Percentiles rank a stretch among this genome's conserved stretches.
Evolutionary conservation across 2,888 invertebrate genomes (phyloP).

Genomic region (Apodemia mormo): DNA sequence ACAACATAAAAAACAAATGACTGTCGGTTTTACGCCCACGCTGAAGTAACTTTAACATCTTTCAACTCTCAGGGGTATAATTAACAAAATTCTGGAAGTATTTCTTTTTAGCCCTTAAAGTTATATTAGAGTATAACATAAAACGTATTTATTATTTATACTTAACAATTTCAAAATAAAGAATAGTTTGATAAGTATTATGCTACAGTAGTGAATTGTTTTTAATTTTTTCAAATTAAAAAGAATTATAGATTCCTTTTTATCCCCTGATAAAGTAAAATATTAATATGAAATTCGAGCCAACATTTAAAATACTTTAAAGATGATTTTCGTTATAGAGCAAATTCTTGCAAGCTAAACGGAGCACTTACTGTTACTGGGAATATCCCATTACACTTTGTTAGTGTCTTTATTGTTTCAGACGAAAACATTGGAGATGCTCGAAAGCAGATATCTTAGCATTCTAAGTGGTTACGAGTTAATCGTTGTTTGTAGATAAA

Average conservation of each 20-base stretch:
- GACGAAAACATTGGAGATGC: neutral
- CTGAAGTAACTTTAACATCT: neutral
- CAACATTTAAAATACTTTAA: neutral
- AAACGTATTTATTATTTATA: neutral
- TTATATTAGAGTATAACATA: neutral
- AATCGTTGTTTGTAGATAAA: neutral
- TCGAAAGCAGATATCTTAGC: constrained; percentile 1
- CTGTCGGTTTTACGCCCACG: neutral
- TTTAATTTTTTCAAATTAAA: too few species aligned
- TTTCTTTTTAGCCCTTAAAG: neutral
- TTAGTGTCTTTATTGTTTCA: neutral
- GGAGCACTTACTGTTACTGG: neutral
- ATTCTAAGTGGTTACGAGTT: neutral
- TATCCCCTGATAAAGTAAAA: neutral
- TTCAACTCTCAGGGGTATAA: neutral
- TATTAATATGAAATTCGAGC: neutral
- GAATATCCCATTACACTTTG: constrained; percentile 8
- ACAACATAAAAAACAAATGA: neutral
- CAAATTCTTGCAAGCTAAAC: neutral
- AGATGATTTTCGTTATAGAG: neutral
- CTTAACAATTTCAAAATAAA: too few species aligned
- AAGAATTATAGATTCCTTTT: too few species aligned
- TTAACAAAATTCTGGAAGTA: neutral
- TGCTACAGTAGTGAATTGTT: neutral
- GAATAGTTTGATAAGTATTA: neutral